Evolutionary conservation across 1,140 invertebrate genomes (phyloP), one percentile per base, ranked within the genome.

Genomic region (Philopotamus ludificatus): DNA sequence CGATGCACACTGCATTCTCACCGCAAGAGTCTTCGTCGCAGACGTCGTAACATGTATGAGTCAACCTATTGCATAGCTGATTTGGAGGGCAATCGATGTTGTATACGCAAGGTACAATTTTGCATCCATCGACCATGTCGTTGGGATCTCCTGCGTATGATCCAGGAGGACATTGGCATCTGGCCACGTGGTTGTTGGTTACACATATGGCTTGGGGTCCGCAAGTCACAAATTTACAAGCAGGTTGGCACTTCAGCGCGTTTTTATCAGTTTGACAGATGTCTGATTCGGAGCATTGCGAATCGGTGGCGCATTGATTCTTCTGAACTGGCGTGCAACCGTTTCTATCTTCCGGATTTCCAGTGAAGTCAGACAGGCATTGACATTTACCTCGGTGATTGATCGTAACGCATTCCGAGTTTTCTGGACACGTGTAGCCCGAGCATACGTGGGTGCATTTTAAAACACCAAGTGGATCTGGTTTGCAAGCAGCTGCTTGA

Each of bases 91-190:
- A 94, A 72, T 94, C 92, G 22, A 86, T 84, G 71, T 93, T 93
- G 72, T 91, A 92, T 22, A 94, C 88, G 73, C 92, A 94, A 7
- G 90, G 89, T 1, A 94, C 92, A 22, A 84, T 81, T 74, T 86
- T 82, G 72, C 92, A 94, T 18, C 91, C 91, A 65, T 83, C 81
- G 20, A 79, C 78, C 0, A 83, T 75, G 73, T 94, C 89, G 72
- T 89, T 87, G 0, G 93, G 91, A 81, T 95, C 87, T 1, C 93
- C 93, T 4, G 89, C 87, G 74, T 86, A 93, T 0, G 89, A 84
- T 12, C 92, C 92, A 3, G 87, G 86, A 4, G 92, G 92, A 74
- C 93, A 95, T 73, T 93, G 89, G 73, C 93, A 96, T 74, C 92
- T 89, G 0, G 91, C 88, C 2, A 88, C 88, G 73, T 95, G 93